phyloP scores from a whole-genome alignment of 1,140 invertebrate genomes.

The Drosophila parvula region DNA sequence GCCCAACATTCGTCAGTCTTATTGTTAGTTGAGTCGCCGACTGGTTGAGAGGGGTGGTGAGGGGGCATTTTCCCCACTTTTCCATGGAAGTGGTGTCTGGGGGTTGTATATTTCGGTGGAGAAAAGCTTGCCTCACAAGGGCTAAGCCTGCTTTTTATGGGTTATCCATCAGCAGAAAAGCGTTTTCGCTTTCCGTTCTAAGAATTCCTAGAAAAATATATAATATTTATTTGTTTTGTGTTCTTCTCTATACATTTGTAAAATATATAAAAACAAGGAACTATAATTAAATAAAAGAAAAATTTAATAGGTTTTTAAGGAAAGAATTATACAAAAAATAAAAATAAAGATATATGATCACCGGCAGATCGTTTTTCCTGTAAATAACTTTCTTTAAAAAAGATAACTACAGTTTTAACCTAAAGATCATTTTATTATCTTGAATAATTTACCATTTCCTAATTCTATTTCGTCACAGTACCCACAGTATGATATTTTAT shows the following conservation, averaged over 20 bases:
- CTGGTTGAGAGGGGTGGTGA: not conserved
- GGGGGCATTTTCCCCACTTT: not conserved
- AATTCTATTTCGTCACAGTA: not conserved
- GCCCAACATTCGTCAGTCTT: constrained; percentile 80
- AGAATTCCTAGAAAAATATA: too few species aligned
- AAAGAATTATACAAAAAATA: too few species aligned
- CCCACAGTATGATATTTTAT: not conserved
- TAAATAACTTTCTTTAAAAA: not conserved
- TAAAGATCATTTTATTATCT: not conserved
- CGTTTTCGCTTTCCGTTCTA: constrained; percentile 1
- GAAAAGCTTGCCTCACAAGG: constrained; percentile 30
- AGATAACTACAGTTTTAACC: not conserved
- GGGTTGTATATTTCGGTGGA: constrained; percentile 22
- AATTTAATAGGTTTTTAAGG: too few species aligned
- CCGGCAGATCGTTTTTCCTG: too few species aligned
- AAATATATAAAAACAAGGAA: too few species aligned
- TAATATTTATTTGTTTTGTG: too few species aligned
- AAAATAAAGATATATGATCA: too few species aligned
- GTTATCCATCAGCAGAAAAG: constrained; percentile 34
- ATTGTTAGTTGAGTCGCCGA: constrained; percentile 71
- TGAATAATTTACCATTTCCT: too few species aligned
- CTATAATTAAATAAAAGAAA: too few species aligned
- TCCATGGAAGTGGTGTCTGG: not conserved
- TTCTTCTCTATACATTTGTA: too few species aligned
- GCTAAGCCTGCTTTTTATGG: constrained; percentile 36